Percentiles rank a stretch among this genome's conserved stretches.
phyloP scores from a whole-genome alignment of 2,113 vertebrate species.

The Onychostoma macrolepis region DNA sequence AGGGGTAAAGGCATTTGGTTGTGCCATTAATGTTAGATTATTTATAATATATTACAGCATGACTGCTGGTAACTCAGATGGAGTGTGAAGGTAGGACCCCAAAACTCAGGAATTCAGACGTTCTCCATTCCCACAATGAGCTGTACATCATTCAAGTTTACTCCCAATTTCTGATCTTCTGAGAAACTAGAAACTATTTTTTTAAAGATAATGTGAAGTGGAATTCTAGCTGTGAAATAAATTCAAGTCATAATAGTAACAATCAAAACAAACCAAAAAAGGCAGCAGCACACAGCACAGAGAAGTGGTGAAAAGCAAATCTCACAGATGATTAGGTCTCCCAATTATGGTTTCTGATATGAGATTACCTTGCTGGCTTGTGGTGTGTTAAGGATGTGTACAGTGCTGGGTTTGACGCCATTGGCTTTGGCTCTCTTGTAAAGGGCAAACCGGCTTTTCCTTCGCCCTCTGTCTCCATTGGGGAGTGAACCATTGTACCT shows the following conservation, averaged over 20 bases:
- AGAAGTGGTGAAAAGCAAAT: neutral
- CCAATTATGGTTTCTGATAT: conserved; percentile 28
- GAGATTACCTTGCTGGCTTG: conserved; percentile 90
- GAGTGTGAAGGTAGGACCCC: neutral
- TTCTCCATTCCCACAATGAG: neutral
- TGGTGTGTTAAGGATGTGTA: conserved; percentile 92
- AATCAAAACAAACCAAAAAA: neutral
- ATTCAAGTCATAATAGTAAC: neutral
- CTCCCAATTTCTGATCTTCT: neutral
- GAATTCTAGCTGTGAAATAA: neutral
- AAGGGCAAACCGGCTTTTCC: conserved; percentile 97
- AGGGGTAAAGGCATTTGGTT: neutral
- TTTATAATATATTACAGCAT: neutral
- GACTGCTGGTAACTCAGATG: neutral
- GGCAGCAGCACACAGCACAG: neutral
- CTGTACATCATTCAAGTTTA: neutral
- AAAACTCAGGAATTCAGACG: neutral
- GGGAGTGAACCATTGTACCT: conserved; percentile 98
- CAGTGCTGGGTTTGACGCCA: conserved; percentile 92
- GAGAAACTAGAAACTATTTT: neutral
- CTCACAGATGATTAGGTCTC: neutral
- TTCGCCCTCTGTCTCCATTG: conserved; percentile 91
- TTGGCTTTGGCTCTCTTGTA: conserved; percentile 90
- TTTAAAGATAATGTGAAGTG: neutral
- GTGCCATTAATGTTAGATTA: neutral